phyloP scores from a whole-genome alignment of 2,797 vertebrate genomes.

The Ceyx erithaca region DNA sequence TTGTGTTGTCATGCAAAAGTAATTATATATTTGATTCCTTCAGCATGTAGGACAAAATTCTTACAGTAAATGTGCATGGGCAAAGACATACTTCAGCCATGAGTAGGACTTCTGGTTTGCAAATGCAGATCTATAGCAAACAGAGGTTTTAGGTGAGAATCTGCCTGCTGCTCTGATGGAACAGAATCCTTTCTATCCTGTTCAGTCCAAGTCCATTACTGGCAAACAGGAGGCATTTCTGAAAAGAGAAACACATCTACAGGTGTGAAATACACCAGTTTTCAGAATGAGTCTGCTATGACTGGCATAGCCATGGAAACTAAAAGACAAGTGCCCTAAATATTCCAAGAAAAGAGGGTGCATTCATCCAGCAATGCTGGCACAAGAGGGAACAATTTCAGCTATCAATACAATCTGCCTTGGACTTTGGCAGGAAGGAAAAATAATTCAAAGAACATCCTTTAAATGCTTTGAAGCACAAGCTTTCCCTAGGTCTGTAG shows the following conservation, averaged over 20 bases:
- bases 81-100: background rate
- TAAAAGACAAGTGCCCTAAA: background rate
- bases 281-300: background rate
- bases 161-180: background rate
- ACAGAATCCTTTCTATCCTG: background rate
- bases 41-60: background rate
- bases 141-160: background rate
- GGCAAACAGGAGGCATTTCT: background rate
- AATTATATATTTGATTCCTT: conserved; percentile 14
- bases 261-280: background rate
- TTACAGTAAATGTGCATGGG: background rate
- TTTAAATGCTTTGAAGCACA: background rate
- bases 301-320: background rate
- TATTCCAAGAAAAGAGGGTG: background rate
- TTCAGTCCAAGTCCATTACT: background rate
- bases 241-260: background rate
- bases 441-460: background rate
- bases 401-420: background rate
- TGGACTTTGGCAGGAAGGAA: background rate
- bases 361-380: background rate
- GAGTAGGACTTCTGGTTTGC: background rate
- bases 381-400: background rate
- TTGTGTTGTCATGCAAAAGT: background rate
- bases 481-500: background rate
- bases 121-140: background rate